Base-by-base conservation (phyloP, 1,140 invertebrate genomes). In the Drosophila punjabiensis region DNA sequence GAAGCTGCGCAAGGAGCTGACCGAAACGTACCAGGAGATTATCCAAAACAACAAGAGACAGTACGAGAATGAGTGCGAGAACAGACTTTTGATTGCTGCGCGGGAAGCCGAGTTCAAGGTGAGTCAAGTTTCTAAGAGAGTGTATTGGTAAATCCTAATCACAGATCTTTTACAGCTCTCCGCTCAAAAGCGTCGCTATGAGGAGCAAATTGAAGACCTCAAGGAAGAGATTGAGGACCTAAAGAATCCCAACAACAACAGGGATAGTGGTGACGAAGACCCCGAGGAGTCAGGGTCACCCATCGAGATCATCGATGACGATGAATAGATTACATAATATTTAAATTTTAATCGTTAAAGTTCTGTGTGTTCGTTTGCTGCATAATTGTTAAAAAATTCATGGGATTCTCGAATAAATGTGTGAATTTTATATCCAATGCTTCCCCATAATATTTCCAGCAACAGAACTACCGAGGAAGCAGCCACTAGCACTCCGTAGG, bases 131-230 rank as follows among this genome's bases (percentile, higher is more conserved):
- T 28, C 14, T 11, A 3, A 10, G 2, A 43, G 5, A 32, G 50
- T 53, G 7, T n/a, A 0, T 43, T 43, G 10, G 5, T 11, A 8
- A 7, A 52, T 43, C 2, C 4, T 47, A 66, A 47, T 43, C 1
- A 0, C 11, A 4, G 2, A 39, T 50, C 9, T 20, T 58, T 35
- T 10, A 9, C 28, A 88, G 81, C 33, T 91, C 10, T 62, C 66
- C 4, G 61, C 75, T 0, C 11, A 88, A 1, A 86, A 78, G 48
- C 66, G 89, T 2, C 64, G 66, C 30, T 80, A 76, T 28, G 83
- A 90, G 37, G 79, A 88, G 10, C 28, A 86, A 58, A 81, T 92
- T 16, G 92, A 92, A 58, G 91, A 92, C 56, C 60, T 92, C 14
- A 65, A 76, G 13, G 91, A 92, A 24, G 88, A 92, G 59, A 66